phyloP scores from a whole-genome alignment of 2,797 vertebrate species.

The Coregonus suidteri region DNA sequence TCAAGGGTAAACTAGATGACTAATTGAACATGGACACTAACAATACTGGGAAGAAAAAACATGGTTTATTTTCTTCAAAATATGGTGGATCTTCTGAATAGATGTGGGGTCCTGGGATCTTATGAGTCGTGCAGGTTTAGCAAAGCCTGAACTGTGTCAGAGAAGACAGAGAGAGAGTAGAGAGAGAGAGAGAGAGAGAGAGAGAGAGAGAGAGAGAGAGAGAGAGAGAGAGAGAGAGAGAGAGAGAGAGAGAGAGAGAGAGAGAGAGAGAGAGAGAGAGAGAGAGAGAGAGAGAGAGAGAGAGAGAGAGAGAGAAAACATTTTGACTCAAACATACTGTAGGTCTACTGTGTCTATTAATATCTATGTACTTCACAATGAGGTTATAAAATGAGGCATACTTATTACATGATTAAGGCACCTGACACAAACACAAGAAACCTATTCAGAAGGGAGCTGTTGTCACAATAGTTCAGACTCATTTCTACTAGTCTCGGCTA shows the following conservation, averaged over 20 bases:
- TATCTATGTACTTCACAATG: background rate
- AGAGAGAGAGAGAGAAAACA: background rate
- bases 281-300: background rate
- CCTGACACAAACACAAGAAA: no score
- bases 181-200: background rate
- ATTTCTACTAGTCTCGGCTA: no score
- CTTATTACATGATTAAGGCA: no score
- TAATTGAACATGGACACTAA: background rate
- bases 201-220: background rate
- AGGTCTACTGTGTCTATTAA: background rate
- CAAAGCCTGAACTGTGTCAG: constrained; percentile 17
- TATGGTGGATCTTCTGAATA: background rate
- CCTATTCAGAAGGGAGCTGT: no score
- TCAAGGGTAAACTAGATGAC: background rate
- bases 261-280: background rate
- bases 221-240: background rate
- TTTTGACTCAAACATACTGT: background rate
- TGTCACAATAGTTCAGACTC: no score
- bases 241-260: no score
- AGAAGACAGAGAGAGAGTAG: background rate
- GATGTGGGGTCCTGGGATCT: background rate
- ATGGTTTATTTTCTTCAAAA: constrained; percentile 11
- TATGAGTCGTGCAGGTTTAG: constrained; percentile 26
- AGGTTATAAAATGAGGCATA: no score
- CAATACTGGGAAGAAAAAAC: background rate